Evolutionary conservation across 53 echinoderm and acorn worm species (phyloP), one percentile per base, ranked within the genome.

Genomic region (Echinometra lucunter): DNA sequence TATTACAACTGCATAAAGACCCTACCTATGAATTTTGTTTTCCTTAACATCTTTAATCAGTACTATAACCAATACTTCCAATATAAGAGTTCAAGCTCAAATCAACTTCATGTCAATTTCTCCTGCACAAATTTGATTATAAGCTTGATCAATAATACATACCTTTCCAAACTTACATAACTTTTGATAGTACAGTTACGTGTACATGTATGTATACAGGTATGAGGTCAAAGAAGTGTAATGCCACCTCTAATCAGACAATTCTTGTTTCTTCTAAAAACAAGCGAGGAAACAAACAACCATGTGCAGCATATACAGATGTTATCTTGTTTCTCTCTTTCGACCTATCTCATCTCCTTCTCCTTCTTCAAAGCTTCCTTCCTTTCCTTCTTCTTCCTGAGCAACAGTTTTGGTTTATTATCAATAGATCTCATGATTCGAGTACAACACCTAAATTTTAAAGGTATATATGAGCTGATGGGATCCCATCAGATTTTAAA

Each of bases 261-360:
- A 85, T 85, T 11, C 27, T 78, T 85, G 85, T 85, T 85, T 85
- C 85, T 85, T 85, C 49, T 85, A 49, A 85, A 85, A 85, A 85
- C 85, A 85, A 85, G 3, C 28, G 49, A 45, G 85, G 85, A 85
- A 85, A 85, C 85, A 85, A 85, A 85, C 85, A 85, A n/a, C 85
- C 85, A 85, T 85, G 45, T 47, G 47, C 85, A 47, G 21, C 18
- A 30, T n/a, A 78, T n/a, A 5, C 45, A 85, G 85, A 85, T 85
- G 49, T 85, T 85, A 47, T 45, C 45, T 27, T 49, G 49, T 3
- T 49, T 47, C 49, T 85, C 85, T 85, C 85, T 49, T 47, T 49
- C 81, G 4, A 19, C 21, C 47, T 49, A 85, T 28, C 85, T 28
- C 28, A 19, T 69, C 66, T 91, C 91, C 70, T 44, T 66, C 91